Evolutionary conservation across 2,113 vertebrate species (phyloP), one percentile per base, ranked within the genome.

Genomic region (Blennius ocellaris): DNA sequence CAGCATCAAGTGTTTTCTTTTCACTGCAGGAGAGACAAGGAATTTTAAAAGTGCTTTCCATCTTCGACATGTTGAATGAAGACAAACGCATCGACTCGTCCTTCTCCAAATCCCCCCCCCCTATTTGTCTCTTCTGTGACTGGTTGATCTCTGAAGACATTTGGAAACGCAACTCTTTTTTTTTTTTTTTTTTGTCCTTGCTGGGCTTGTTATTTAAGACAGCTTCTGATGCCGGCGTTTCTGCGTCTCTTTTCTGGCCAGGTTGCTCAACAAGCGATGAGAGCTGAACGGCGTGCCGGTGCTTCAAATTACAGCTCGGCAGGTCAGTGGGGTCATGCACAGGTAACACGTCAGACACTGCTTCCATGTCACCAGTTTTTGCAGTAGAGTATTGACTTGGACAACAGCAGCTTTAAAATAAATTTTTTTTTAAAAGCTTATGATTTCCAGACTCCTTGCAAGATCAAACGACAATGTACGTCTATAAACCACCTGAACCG

Each of bases 151-250:
- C 57, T 66, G 0, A 59, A 71, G 76, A 17, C 38, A 30, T 52
- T 81, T 75, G 15, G 30, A 51, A 44, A 71, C 5, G 14, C 53
- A 67, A 73, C 65, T 58, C 14, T 11, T 73, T 82, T 79, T 15
- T 11, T 50, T 57, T 11, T 11, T 73, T 82, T 79, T 15, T 11
- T 49, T n/a, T n/a, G n/a, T n/a, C 17, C 36, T 43, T 39, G 36
- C 44, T 65, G 48, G 5, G 88, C 89, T 78, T 91, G 88, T 91
- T 85, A 92, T 91, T 87, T 79, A 86, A 92, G 78, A 63, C 60
- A 12, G 11, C 63, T 40, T 76, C 60, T 72, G 76, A 87, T 70
- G 87, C 81, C 81, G 76, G 73, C 84, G 36, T 81, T 64, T 56
- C 48, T 5, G 89, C 84, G 72, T 82, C 76, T 77, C 73, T 72